Percentiles rank a stretch among this genome's conserved stretches.
phyloP scores from a whole-genome alignment of 2,113 vertebrate species.

The Arenaria interpres region DNA sequence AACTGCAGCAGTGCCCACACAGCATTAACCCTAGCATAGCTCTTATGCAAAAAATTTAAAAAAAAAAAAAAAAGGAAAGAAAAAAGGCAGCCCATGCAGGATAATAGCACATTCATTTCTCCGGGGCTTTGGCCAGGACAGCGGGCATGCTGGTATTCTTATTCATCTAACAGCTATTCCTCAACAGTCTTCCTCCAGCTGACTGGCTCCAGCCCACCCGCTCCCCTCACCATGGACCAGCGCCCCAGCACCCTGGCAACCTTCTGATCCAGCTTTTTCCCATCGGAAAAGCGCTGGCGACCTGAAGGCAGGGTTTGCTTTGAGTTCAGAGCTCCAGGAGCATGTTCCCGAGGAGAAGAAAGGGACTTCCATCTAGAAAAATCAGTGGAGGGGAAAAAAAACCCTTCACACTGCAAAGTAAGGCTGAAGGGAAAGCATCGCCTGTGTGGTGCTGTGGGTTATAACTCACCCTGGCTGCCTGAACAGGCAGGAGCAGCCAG shows the following conservation, averaged over 20 bases:
- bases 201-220: background rate
- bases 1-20: background rate
- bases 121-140: background rate
- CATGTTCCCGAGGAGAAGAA: accelerated
- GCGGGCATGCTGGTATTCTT: accelerated
- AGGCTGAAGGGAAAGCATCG: background rate
- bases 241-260: background rate
- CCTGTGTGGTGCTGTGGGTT: background rate
- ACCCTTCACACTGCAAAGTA: background rate
- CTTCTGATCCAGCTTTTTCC: background rate
- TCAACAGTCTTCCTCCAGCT: background rate
- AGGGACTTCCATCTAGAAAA: background rate
- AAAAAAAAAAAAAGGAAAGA: background rate
- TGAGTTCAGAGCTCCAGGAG: background rate
- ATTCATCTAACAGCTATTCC: background rate
- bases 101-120: background rate
- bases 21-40: background rate
- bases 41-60: background rate
- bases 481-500: background rate
- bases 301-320: accelerated
- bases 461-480: background rate
- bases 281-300: accelerated
- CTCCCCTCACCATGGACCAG: background rate
- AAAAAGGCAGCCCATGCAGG: background rate
- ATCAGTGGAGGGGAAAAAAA: background rate